These are phyloP conservation scores for Panagrolaimus sp. DNA, from an alignment of 1,140 invertebrate species.

Conservation along the genomic window DNA sequence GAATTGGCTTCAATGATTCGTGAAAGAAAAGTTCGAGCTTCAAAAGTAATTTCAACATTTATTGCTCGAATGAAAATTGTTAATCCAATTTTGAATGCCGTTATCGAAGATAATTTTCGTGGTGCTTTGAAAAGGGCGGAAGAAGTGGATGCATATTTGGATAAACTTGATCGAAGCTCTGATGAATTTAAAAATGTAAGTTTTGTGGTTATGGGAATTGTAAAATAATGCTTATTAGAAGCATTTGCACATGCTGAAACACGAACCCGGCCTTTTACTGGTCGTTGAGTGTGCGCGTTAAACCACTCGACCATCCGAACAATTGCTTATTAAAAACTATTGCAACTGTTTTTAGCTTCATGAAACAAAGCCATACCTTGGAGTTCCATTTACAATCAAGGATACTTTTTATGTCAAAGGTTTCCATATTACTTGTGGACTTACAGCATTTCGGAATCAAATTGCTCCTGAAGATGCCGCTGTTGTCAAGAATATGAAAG, in stretches of 20 bases:
- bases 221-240: no score
- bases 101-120: constrained; percentile 48
- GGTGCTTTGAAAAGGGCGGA: constrained; percentile 39
- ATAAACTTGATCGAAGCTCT: constrained; percentile 29
- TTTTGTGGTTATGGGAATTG: constrained; percentile 1
- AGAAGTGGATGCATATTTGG: constrained; percentile 35
- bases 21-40: constrained; percentile 31
- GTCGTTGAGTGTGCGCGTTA: no score
- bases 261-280: no score
- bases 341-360: constrained; percentile 23
- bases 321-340: no score
- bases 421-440: constrained; percentile 31
- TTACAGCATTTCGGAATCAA: constrained; percentile 25
- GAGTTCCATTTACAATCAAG: constrained; percentile 57
- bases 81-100: constrained; percentile 44
- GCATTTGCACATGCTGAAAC: no score
- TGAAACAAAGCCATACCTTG: constrained; percentile 46
- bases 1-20: constrained; percentile 45
- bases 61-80: constrained; percentile 48
- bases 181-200: constrained; percentile 28
- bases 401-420: constrained; percentile 52
- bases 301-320: no score
- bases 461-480: constrained; percentile 32
- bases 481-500: constrained; percentile 41
- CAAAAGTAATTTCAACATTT: constrained; percentile 42